These are phyloP conservation scores for Ichneumoninae sp. DNA, from an alignment of 2,888 invertebrate species.

Conservation along the genomic window DNA sequence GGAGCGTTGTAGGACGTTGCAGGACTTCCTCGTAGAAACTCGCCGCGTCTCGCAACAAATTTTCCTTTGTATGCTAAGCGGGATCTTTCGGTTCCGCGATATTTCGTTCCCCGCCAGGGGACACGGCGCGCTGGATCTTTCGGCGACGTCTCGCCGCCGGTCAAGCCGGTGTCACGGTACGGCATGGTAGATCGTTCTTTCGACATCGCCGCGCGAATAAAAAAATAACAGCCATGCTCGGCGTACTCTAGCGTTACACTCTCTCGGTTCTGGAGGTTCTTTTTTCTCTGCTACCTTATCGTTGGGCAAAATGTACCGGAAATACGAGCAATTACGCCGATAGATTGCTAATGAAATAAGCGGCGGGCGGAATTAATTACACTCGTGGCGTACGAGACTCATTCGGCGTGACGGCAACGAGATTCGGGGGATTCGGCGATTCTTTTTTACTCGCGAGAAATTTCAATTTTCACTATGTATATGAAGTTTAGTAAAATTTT, in stretches of 20 bases:
- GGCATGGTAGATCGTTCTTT: slow-evolving; percentile 62
- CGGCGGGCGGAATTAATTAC: slow-evolving; percentile 33
- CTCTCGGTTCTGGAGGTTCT: slow-evolving; percentile 36
- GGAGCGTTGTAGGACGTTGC: neutral
- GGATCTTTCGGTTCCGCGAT: slow-evolving; percentile 22
- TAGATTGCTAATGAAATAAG: slow-evolving; percentile 49
- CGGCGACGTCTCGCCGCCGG: slow-evolving; percentile 6
- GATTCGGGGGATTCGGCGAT: neutral
- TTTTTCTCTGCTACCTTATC: slow-evolving; percentile 26
- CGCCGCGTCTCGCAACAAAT: slow-evolving; percentile 22
- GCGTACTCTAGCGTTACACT: slow-evolving; percentile 54
- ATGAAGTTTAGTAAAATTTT: neutral
- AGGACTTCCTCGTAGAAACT: slow-evolving; percentile 13
- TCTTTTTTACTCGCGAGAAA: neutral
- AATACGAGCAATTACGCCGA: slow-evolving; percentile 61
- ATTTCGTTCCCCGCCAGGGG: slow-evolving; percentile 32
- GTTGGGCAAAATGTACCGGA: slow-evolving; percentile 33
- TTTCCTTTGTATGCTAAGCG: slow-evolving; percentile 64
- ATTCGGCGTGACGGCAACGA: neutral
- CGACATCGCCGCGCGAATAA: slow-evolving; percentile 59
- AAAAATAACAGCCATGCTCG: slow-evolving; percentile 23
- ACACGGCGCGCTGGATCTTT: slow-evolving; percentile 13
- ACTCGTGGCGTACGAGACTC: neutral
- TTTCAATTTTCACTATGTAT: neutral
- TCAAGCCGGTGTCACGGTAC: slow-evolving; percentile 55